Evolutionary conservation across 2,888 invertebrate species (phyloP), one percentile per base, ranked within the genome.

Genomic region (Seira musarum): DNA sequence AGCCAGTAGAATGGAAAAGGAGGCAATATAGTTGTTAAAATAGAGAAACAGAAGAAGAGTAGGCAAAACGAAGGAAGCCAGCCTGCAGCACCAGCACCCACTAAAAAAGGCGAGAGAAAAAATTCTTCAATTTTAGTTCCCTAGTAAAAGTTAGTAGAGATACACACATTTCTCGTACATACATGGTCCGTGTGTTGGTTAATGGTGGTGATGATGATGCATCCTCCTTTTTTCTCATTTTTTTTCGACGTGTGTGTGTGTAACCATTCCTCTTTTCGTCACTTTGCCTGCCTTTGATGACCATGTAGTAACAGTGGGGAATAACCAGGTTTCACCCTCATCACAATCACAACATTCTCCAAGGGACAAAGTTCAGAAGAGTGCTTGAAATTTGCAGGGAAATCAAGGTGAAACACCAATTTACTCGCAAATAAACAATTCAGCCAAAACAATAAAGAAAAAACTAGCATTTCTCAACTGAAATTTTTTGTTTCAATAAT

Each of bases 21-120:
- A 68, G 61, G 68, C 63, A 53, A 61, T 67, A 61, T 65, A 65
- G 65, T 75, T 67, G 75, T 65, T 67, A 75, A 74, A 57, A 65
- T 60, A 66, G 40, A 75, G 67, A 60, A 17, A 60, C 10, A 71
- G 24, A 53, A 25, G 71, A 71, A 19, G 25, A 53, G 17, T 40
- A 40, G 66, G 35, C 35, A 66, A 19, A 19, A 66, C 66, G 40
- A 40, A 40, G 40, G 6, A 8, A 40, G 40, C 13, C 6, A 40
- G 40, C 40, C 6, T 8, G 40, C 53, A 53, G 6, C n/a, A 53
- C 6, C 17, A 53, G 53, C 53, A 53, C 53, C 53, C 53, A 53
- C 53, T 13, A 53, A 30, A 30, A 53, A 53, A 53, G 30, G 8
- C 30, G 30, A 53, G 53, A 53, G 53, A 53, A 53, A 30, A 53